phyloP scores from a whole-genome alignment of 1,140 invertebrate genomes.

The Cotesia vestalis region DNA sequence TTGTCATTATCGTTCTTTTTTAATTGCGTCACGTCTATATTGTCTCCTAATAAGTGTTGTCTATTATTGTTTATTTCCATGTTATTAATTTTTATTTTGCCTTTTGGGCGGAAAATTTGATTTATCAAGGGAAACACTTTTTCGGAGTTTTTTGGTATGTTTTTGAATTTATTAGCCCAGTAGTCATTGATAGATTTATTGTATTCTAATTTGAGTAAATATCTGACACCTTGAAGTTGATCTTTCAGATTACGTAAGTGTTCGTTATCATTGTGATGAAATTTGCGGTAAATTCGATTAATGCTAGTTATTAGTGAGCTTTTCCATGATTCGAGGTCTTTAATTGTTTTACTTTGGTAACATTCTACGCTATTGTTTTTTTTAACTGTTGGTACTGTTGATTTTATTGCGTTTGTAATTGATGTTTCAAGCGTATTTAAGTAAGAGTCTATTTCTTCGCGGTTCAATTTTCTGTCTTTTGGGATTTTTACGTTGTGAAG shows the following conservation, averaged over 20 bases:
- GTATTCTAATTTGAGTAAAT: constrained; percentile 31
- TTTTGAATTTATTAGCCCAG: constrained; percentile 32
- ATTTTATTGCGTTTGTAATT: constrained; percentile 30
- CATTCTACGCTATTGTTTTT: constrained; percentile 6
- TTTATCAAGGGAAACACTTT: constrained; percentile 37
- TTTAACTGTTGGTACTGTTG: constrained; percentile 8
- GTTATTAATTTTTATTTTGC: constrained; percentile 19
- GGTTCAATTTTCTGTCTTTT: constrained; percentile 22
- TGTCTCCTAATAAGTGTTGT: neutral
- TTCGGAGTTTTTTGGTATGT: constrained; percentile 28
- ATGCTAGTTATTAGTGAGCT: constrained; percentile 25
- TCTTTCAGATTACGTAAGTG: constrained; percentile 3
- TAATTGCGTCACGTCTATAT: neutral
- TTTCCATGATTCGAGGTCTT: constrained; percentile 25
- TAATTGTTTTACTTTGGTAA: constrained; percentile 20
- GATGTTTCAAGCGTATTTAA: constrained; percentile 6
- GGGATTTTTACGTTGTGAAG: constrained; percentile 19
- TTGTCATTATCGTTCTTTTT: constrained; percentile 11
- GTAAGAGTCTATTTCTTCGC: constrained; percentile 28
- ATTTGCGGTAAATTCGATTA: constrained; percentile 27
- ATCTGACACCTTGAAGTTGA: neutral
- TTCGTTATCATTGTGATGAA: constrained; percentile 13
- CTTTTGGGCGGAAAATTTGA: constrained; percentile 29
- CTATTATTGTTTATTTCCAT: constrained; percentile 15
- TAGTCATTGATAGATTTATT: constrained; percentile 24